Evolutionary conservation across 1,140 invertebrate genomes (phyloP), one percentile per base, ranked within the genome.

Genomic region (Rhagoletis zephyria): DNA sequence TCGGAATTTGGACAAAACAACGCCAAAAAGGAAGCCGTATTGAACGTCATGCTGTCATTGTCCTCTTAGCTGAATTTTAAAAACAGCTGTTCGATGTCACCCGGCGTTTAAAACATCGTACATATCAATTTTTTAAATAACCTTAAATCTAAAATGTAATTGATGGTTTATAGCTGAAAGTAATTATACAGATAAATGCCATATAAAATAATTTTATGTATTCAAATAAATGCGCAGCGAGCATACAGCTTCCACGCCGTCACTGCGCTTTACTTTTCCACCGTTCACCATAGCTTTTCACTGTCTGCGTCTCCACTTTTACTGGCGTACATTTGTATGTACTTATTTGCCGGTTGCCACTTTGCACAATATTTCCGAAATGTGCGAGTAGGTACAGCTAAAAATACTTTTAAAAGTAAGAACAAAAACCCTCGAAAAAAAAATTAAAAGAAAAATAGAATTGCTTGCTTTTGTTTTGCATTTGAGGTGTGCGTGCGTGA

Each of bases 351-450:
- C 40, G 67, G 67, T 74, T 16, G 67, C 12, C 12, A 4, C 67
- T 74, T 74, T 74, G 30, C 48, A 56, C 6, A 81, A 81, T 81
- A 56, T 81, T 81, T 56, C 74, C 48, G 74, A 81, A 81, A 81
- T 56, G 48, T 81, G 74, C 56, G 48, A 16, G 16, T 9, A 16
- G 30, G 30, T 30, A 30, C 45, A 51, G 74, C 74, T 81, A 81
- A 81, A 81, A 56, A 81, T 81, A 81, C 12, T 56, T 81, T 56
- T 12, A 81, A 59, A 77, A 16, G 1, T 77, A 48, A 77, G 4
- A 77, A 77, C 45, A 77, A 51, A 45, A 14, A 51, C 30, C 30
- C 30, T 30, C 30, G 30, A 30, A 30, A 30, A 30, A 30, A 30
- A 30, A 30, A 30, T 30, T 30, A 30, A 30, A 81, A 56, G 67